Percentiles rank a stretch among this genome's conserved stretches.
These are phyloP conservation scores for Poecilia gillii DNA, from an alignment of 2,797 vertebrate species.

Conservation along the genomic window DNA sequence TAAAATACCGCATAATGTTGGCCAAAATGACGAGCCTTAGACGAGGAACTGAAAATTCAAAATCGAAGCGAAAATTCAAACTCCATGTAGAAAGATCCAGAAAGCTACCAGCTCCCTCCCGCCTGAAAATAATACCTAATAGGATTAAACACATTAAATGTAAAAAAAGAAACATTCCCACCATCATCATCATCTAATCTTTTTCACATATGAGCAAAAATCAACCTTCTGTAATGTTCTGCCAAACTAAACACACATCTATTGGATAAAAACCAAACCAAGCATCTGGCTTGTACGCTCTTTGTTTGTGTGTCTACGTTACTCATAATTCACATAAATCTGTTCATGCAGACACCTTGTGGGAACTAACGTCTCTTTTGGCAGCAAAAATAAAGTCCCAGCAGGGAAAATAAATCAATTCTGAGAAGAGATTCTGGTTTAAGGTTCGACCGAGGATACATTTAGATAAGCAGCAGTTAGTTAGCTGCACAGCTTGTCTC, in stretches of 20 bases:
- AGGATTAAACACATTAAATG: conserved; percentile 23
- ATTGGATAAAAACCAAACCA: conserved; percentile 28
- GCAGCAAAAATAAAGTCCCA: not conserved
- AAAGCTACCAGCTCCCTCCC: not conserved
- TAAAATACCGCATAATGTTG: not conserved
- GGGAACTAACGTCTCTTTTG: conserved; percentile 1
- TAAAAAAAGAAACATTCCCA: conserved; percentile 16
- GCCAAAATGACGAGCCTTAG: not conserved
- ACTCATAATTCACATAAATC: conserved; percentile 12
- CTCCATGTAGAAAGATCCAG: not conserved
- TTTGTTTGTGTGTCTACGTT: conserved; percentile 14
- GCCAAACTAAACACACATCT: conserved; percentile 37
- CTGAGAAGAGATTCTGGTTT: not conserved
- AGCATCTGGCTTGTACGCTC: conserved; percentile 31
- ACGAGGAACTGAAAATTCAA: not conserved
- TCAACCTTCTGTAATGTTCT: conserved; percentile 21
- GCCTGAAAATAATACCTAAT: not conserved
- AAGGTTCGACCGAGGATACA: not conserved
- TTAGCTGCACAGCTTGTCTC: not conserved
- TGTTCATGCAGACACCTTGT: conserved; percentile 4
- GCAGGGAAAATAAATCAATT: not conserved
- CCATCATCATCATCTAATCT: conserved; percentile 6
- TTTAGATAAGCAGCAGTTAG: not conserved
- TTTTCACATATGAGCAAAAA: conserved; percentile 22
- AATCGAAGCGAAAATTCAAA: not conserved